Conservation (phyloP, 2,888 invertebrate species). For the Dasypogon diadema region DNA sequence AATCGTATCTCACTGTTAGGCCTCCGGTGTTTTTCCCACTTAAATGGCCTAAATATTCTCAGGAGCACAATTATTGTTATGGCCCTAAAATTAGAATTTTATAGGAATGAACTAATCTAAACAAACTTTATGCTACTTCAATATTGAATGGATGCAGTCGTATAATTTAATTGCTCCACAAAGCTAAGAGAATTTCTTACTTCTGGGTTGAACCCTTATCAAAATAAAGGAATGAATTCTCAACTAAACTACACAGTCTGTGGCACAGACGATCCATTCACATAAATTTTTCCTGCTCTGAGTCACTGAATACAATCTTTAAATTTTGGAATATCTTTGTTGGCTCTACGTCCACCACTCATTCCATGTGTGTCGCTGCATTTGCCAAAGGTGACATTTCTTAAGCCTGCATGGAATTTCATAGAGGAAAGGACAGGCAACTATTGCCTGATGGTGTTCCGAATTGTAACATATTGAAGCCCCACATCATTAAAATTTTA, state of each 20-base stretch:
- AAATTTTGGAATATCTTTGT: no score
- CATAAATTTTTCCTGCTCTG: not conserved
- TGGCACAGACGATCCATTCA: not conserved
- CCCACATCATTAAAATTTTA: constrained; percentile 16
- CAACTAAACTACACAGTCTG: not conserved
- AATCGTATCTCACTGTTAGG: no score
- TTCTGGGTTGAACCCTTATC: not conserved
- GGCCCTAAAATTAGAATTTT: no score
- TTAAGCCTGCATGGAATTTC: not conserved
- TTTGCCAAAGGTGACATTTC: no score
- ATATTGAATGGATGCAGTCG: not conserved
- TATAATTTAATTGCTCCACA: no score
- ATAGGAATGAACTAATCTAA: no score
- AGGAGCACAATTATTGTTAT: no score
- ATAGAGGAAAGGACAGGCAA: not conserved
- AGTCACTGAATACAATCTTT: not conserved
- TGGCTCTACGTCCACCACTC: no score
- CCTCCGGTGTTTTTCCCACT: no score
- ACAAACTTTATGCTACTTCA: no score
- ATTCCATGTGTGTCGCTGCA: not conserved
- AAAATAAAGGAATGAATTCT: not conserved
- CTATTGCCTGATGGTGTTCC: not conserved
- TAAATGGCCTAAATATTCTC: no score
- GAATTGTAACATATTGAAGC: not conserved
- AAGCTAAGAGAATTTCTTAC: not conserved